Base-by-base conservation (phyloP, 2,113 vertebrate genomes). In the Hippocampus barbouri region DNA sequence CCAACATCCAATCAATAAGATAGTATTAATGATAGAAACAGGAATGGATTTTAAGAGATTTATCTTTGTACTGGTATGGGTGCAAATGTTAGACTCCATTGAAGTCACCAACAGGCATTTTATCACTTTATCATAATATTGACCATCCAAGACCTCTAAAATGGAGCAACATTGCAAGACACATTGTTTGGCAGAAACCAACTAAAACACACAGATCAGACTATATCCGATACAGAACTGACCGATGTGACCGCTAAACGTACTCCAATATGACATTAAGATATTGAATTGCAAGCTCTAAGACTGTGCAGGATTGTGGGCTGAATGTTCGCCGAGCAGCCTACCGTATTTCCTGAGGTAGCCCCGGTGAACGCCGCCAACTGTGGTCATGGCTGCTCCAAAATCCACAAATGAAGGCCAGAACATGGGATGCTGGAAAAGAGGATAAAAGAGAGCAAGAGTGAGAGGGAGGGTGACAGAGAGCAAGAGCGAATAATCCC, bases 331-430 rank as follows among this genome's bases (percentile, higher is more conserved):
- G 43, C 1, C 25, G 18, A 61, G 20, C 49, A 25, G 43, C 91
- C 77, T 87, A 95, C 93, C 93, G 20, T 94, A 95, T 83, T 95
- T 95, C 76, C 73, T 89, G 61, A 95, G 91, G 86, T 92, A 94
- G 57, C 93, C 94, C 67, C 75, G 85, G 14, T 92, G 93, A 69
- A 94, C 73, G 43, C 91, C 92, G 1, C 86, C 79, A 47, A 83
- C 80, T 80, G 85, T 69, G 43, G 71, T 77, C 81, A 72, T 79
- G 77, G 70, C 72, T 62, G 67, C 79, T 56, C 30, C 47, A 73
- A 49, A 57, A n/a, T 79, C 59, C 21, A 62, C 70, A 79, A 85
- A 77, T 82, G 20, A 74, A 63, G 64, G 30, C 49, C 57, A 68
- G 62, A 70, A 51, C 45, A 14, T 56, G n/a, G 54, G 78, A 83